Evolutionary conservation across 2,888 invertebrate species (phyloP).

Genomic region (Perithous albicinctus): DNA sequence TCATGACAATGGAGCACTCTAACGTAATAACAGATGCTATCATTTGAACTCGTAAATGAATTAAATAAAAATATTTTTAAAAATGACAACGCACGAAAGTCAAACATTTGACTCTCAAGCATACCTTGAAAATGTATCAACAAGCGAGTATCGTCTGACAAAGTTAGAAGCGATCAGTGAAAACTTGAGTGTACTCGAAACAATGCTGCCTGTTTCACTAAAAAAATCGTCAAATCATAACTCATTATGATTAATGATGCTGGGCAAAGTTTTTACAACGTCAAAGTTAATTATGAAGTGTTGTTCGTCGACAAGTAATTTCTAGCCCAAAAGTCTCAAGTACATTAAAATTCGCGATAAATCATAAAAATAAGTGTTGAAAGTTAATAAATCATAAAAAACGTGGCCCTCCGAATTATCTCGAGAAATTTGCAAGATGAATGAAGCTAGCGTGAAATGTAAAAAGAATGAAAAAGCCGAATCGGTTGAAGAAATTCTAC

Average conservation of each 20-base stretch:
- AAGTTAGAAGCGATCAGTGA: slow-evolving; percentile 17
- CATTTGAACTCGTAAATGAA: slow-evolving; percentile 16
- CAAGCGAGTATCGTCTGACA: slow-evolving; percentile 5
- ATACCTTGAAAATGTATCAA: neutral
- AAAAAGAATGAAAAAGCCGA: slow-evolving; percentile 57
- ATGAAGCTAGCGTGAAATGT: slow-evolving; percentile 69
- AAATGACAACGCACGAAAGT: slow-evolving; percentile 17
- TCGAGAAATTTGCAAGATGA: slow-evolving; percentile 66
- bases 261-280: neutral
- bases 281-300: neutral
- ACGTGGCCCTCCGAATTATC: no score
- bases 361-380: neutral
- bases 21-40: slow-evolving; percentile 24
- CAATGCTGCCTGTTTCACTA: neutral
- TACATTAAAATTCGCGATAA: neutral
- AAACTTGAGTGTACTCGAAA: neutral
- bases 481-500: slow-evolving; percentile 70
- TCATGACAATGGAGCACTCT: neutral
- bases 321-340: neutral
- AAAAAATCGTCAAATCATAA: neutral
- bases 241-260: neutral
- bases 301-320: neutral
- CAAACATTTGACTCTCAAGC: neutral
- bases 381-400: neutral
- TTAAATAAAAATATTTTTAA: slow-evolving; percentile 35